Conservation (phyloP, 2,797 vertebrate species). For the Trichosurus vulpecula region DNA sequence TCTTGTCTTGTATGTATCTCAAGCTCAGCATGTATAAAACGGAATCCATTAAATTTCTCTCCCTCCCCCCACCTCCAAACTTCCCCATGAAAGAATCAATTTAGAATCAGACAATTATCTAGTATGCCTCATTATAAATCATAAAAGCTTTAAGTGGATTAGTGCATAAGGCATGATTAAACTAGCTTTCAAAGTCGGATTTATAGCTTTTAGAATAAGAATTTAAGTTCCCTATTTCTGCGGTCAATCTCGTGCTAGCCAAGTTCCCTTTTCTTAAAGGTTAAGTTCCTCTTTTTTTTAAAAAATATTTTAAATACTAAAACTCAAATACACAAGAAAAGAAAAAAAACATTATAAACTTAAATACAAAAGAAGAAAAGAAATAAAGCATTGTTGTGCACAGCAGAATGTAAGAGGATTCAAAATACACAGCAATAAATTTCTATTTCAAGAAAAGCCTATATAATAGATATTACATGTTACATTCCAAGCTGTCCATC, state of each 20-base stretch:
- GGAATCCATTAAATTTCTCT: background rate
- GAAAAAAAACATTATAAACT: too few species aligned
- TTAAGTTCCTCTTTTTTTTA: too few species aligned
- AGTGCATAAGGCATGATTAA: background rate
- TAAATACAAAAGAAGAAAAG: too few species aligned
- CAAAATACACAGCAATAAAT: too few species aligned
- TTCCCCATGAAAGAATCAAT: background rate
- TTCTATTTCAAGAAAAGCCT: too few species aligned
- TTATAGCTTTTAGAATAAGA: background rate
- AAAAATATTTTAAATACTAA: too few species aligned
- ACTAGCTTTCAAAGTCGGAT: background rate
- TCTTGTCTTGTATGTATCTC: background rate
- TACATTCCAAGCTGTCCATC: too few species aligned
- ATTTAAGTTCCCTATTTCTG: background rate
- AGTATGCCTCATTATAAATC: background rate
- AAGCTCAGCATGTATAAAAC: background rate
- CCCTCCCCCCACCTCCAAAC: background rate
- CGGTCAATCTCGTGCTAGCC: background rate
- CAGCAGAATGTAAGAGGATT: too few species aligned
- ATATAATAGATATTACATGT: too few species aligned
- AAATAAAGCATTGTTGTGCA: too few species aligned
- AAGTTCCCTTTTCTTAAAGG: background rate
- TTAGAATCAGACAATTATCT: background rate
- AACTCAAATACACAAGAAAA: too few species aligned
- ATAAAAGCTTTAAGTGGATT: background rate